Conservation (phyloP, 2,888 invertebrate genomes). For the Saturnia japonica region DNA sequence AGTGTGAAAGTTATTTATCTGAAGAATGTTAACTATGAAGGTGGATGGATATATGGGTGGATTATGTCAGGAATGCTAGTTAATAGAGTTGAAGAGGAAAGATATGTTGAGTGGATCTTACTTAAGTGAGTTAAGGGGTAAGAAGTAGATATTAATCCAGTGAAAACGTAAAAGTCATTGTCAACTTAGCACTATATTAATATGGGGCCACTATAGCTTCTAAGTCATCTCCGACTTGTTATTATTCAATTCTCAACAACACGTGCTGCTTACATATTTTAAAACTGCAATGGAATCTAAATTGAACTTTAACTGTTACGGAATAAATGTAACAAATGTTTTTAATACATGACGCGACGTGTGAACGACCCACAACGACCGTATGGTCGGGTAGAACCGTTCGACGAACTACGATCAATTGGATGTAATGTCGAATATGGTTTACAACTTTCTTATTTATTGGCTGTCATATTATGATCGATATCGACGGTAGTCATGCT, state of each 20-base stretch:
- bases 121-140: too few relatives aligned
- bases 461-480: slow-evolving; percentile 34
- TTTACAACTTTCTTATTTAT: slow-evolving; percentile 57
- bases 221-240: not conserved
- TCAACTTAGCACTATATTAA: not conserved
- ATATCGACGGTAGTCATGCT: slow-evolving; percentile 5
- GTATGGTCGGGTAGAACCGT: slow-evolving; percentile 29
- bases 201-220: not conserved
- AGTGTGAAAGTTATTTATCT: too few relatives aligned
- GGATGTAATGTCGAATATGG: slow-evolving; percentile 42
- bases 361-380: slow-evolving; percentile 62
- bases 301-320: slow-evolving; percentile 14
- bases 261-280: not conserved
- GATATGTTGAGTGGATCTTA: too few relatives aligned
- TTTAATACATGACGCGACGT: slow-evolving; percentile 40
- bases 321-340: slow-evolving; percentile 34
- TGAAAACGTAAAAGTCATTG: not conserved
- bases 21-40: too few relatives aligned
- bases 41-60: too few relatives aligned
- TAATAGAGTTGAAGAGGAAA: too few relatives aligned
- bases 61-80: too few relatives aligned
- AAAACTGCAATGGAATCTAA: not conserved
- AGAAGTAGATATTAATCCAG: too few relatives aligned
- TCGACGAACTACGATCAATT: slow-evolving; percentile 24
- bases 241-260: not conserved